A percentile compares a stretch with the other conserved stretches of the same genome.
These are phyloP conservation scores for Nixonia krombeini DNA, from an alignment of 1,140 invertebrate species.

Conservation along the genomic window DNA sequence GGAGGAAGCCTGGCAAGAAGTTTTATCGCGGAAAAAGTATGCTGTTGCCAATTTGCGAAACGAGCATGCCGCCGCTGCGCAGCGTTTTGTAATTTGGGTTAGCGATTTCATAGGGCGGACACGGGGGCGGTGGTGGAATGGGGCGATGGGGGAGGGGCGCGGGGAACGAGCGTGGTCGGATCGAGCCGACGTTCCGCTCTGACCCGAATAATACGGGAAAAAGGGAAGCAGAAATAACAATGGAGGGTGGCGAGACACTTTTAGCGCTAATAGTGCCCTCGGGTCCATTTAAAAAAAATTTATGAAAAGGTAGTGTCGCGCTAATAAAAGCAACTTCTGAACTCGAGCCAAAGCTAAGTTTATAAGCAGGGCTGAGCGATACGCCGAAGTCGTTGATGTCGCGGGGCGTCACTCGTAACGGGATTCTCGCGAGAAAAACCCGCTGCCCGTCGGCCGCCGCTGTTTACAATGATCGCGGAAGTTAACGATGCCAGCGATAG, in stretches of 20 bases:
- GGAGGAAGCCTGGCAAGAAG: background rate
- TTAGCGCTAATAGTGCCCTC: constrained; percentile 23
- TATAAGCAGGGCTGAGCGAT: constrained; percentile 29
- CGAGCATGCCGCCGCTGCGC: constrained; percentile 5
- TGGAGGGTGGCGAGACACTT: constrained; percentile 21
- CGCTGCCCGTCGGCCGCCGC: background rate
- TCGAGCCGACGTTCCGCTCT: constrained; percentile 2
- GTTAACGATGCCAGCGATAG: background rate
- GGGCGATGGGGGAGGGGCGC: no score
- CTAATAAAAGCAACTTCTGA: constrained; percentile 46
- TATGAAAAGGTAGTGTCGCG: constrained; percentile 37
- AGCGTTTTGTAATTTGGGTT: constrained; percentile 16
- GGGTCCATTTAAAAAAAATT: constrained; percentile 41
- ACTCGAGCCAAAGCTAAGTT: constrained; percentile 43
- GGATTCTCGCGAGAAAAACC: constrained; percentile 10
- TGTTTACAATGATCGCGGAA: background rate
- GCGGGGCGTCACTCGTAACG: constrained; percentile 12
- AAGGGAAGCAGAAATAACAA: constrained; percentile 22
- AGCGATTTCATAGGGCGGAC: constrained; percentile 14
- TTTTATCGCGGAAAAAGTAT: constrained; percentile 11
- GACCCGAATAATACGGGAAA: constrained; percentile 14
- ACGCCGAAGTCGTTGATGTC: constrained; percentile 8
- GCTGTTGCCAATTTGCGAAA: constrained; percentile 10
- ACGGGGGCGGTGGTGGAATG: constrained; percentile 10
- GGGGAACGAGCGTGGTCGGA: constrained; percentile 1